These are phyloP conservation scores for Cryptosula pallasiana DNA, from an alignment of 2,888 invertebrate genomes.

Conservation along the genomic window DNA sequence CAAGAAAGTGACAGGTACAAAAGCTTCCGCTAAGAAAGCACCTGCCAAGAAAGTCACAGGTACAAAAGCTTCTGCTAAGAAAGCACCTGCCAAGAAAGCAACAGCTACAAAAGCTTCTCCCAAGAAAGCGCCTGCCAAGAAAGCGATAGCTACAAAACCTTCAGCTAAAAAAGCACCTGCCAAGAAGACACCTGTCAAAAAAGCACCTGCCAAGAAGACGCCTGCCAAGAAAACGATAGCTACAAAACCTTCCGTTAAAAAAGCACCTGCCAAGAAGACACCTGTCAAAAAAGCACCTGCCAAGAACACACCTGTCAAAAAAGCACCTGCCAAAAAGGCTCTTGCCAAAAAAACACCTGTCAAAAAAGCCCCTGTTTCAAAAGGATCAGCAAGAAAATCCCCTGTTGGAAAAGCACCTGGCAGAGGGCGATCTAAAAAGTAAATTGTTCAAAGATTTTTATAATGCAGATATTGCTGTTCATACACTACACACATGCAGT, in stretches of 20 bases:
- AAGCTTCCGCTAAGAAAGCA: not conserved
- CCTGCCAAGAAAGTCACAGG: constrained; percentile 1
- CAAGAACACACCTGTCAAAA: constrained; percentile 8
- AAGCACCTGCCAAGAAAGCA: not conserved
- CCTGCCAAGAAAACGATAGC: not conserved
- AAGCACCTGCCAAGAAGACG: constrained; percentile 18
- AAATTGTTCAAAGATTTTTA: too few species aligned
- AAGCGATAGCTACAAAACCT: constrained; percentile 2
- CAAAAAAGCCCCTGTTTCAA: constrained; percentile 9
- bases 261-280: constrained; percentile 20
- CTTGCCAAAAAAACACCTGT: constrained; percentile 14
- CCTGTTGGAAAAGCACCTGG: not conserved
- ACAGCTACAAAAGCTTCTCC: not conserved
- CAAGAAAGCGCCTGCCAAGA: constrained; percentile 17
- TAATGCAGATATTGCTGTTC: too few species aligned
- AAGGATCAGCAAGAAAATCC: not conserved
- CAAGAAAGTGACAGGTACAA: not conserved
- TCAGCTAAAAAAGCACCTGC: constrained; percentile 18
- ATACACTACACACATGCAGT: too few species aligned
- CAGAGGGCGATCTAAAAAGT: not conserved
- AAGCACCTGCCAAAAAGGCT: constrained; percentile 17
- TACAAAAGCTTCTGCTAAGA: not conserved
- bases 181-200: constrained; percentile 20
- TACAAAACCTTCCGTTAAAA: constrained; percentile 1
- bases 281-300: constrained; percentile 14